Conservation (phyloP, 1,140 invertebrate genomes). For the Propsilocerus akamusi region DNA sequence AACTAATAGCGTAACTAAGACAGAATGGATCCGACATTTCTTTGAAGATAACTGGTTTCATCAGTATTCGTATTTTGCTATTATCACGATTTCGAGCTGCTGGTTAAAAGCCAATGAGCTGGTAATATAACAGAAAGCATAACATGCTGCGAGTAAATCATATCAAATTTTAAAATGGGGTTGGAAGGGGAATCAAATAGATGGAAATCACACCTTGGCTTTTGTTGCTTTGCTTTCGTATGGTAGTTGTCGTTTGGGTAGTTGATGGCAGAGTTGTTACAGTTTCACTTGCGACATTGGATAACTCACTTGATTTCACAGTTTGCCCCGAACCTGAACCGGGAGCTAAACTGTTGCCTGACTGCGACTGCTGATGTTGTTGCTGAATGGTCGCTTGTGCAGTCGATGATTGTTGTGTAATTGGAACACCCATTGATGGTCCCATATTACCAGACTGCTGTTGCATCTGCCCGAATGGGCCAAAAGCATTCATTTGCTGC, state of each 20-base stretch:
- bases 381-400: conserved; percentile 1
- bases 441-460: conserved; percentile 33
- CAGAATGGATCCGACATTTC: too few species aligned
- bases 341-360: conserved; percentile 33
- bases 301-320: conserved; percentile 63
- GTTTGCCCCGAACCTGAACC: conserved; percentile 30
- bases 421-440: conserved; percentile 20
- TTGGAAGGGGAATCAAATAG: too few species aligned
- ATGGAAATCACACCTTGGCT: conserved; percentile 36
- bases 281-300: conserved; percentile 28
- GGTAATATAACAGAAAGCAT: too few species aligned
- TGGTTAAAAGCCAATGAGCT: too few species aligned
- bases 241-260: conserved; percentile 24
- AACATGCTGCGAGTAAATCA: too few species aligned
- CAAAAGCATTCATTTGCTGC: too few species aligned
- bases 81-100: too few species aligned
- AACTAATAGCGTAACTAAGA: conserved; percentile 10
- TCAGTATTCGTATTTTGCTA: too few species aligned
- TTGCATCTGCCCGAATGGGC: conserved; percentile 14
- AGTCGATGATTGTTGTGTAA: neutral
- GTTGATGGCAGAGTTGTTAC: conserved; percentile 18
- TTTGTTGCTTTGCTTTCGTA: conserved; percentile 27
- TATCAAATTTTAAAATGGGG: too few species aligned
- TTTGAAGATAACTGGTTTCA: too few species aligned
- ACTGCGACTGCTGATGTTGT: conserved; percentile 20